A percentile compares a stretch with the other conserved stretches of the same genome.
Conservation (phyloP, 2,113 vertebrate species). For the Carettochelys insculpta region DNA sequence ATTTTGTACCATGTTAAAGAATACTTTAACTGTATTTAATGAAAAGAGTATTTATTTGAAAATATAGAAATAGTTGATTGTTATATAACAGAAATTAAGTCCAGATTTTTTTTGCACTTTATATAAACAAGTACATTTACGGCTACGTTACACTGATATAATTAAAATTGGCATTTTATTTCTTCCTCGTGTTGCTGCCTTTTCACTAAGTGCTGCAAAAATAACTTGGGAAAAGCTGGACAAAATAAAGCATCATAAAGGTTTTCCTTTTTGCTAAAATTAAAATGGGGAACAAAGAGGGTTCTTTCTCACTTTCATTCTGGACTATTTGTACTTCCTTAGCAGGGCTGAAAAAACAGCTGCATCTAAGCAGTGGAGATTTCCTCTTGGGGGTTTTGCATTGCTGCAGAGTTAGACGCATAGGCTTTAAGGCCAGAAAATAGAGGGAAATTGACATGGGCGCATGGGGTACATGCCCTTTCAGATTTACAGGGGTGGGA, state of each 20-base stretch:
- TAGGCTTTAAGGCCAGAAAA: background rate
- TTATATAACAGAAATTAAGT: background rate
- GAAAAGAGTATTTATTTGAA: background rate
- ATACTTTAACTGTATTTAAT: background rate
- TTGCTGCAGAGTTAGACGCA: background rate
- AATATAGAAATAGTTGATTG: background rate
- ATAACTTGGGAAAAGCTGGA: background rate
- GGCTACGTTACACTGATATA: background rate
- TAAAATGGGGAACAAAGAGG: background rate
- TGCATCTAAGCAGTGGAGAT: background rate
- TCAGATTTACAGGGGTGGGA: background rate
- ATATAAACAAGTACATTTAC: constrained; percentile 4
- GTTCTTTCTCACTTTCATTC: background rate
- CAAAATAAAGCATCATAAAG: background rate
- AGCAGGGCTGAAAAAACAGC: background rate
- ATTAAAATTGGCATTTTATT: background rate
- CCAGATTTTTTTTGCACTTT: background rate
- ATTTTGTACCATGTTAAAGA: background rate
- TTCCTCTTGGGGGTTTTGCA: background rate
- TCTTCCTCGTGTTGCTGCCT: background rate
- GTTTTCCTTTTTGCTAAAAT: background rate
- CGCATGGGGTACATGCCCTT: background rate
- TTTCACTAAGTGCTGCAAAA: background rate
- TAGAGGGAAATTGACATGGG: background rate
- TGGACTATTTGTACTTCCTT: background rate